Percentiles rank a stretch among this genome's conserved stretches.
These are phyloP conservation scores for Anaspis maculata DNA, from an alignment of 2,888 invertebrate genomes.

Conservation along the genomic window DNA sequence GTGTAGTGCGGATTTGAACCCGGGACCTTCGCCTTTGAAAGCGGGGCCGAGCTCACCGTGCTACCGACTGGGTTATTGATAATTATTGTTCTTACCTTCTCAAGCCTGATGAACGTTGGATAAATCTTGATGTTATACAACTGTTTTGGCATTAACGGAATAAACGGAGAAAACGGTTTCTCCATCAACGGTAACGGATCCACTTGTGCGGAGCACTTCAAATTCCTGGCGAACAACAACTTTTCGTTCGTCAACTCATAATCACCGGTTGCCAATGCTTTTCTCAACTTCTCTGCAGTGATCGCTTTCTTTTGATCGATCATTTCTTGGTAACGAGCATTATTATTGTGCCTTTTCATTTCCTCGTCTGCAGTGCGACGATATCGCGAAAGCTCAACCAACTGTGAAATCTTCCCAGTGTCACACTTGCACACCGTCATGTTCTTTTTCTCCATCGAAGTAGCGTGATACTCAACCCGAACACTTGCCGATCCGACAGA, in stretches of 20 bases:
- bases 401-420: neutral
- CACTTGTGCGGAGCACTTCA: neutral
- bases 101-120: conserved; percentile 32
- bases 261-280: too few species aligned
- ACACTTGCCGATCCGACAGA: conserved; percentile 5
- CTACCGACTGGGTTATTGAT: too few species aligned
- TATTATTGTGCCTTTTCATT: neutral
- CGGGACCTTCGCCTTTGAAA: too few species aligned
- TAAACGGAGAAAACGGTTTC: conserved; percentile 11
- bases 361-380: too few species aligned
- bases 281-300: conserved; percentile 1
- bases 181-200: neutral
- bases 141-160: conserved; percentile 39
- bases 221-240: conserved; percentile 7
- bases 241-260: conserved; percentile 14
- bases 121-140: conserved; percentile 38
- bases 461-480: conserved; percentile 6
- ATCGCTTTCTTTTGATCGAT: neutral
- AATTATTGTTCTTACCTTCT: conserved; percentile 24
- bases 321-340: neutral
- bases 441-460: too few species aligned
- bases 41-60: too few species aligned
- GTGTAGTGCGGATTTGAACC: neutral
- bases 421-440: neutral
- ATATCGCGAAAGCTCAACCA: too few species aligned